A percentile compares a stretch with the other conserved stretches of the same genome.
Conservation (phyloP, 2,888 invertebrate species). For the Torymus auratus region DNA sequence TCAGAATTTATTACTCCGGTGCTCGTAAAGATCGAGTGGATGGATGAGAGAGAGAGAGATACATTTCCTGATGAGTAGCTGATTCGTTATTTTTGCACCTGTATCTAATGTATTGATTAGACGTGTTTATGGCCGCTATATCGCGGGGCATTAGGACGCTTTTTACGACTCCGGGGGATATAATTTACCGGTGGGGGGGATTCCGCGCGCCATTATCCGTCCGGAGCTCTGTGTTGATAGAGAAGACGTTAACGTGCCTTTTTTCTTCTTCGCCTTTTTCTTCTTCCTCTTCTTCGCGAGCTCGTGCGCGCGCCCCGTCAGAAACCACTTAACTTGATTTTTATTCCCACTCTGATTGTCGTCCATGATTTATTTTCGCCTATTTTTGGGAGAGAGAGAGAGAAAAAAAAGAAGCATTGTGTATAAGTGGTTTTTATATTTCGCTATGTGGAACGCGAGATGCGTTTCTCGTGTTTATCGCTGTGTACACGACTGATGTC, state of each 20-base stretch:
- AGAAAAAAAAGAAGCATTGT: too few relatives aligned
- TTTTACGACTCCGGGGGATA: slow-evolving; percentile 23
- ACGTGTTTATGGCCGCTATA: not conserved
- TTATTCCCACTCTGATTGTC: slow-evolving; percentile 42
- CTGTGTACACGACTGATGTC: slow-evolving; percentile 17
- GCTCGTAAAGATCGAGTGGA: not conserved
- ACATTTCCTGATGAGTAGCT: slow-evolving; percentile 2
- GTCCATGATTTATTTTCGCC: slow-evolving; percentile 33
- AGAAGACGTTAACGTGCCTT: slow-evolving; percentile 8
- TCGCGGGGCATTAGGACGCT: not conserved
- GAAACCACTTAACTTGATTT: slow-evolving; percentile 54
- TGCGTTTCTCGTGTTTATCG: slow-evolving; percentile 7
- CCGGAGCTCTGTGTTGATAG: slow-evolving; percentile 12
- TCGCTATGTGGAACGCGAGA: not conserved
- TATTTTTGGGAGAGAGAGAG: not conserved
- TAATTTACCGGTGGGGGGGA: not conserved
- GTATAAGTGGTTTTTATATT: slow-evolving; percentile 21
- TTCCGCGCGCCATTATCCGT: slow-evolving; percentile 14
- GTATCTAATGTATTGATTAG: slow-evolving; percentile 21
- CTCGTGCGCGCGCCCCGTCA: not conserved
- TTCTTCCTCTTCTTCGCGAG: too few relatives aligned
- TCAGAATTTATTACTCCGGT: slow-evolving; percentile 22
- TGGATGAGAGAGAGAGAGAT: too few relatives aligned
- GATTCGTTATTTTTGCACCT: slow-evolving; percentile 27
- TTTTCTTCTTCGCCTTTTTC: slow-evolving; percentile 1